phyloP scores from a whole-genome alignment of 2,797 vertebrate species.

The Enoplosus armatus region DNA sequence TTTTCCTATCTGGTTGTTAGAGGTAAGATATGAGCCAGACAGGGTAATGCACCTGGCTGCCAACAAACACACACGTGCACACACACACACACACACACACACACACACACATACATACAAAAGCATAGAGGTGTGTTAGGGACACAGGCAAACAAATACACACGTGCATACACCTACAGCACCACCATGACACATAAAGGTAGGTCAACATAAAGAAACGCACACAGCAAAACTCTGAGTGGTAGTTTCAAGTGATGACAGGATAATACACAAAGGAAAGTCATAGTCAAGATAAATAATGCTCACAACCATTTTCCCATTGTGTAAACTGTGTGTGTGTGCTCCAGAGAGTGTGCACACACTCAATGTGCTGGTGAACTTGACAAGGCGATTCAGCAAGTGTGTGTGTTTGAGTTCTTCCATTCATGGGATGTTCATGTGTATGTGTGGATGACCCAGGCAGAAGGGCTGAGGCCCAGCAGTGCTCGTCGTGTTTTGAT shows the following conservation, averaged over 20 bases:
- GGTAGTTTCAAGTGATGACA: slow-evolving; percentile 31
- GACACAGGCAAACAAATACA: slow-evolving; percentile 27
- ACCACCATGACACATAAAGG: slow-evolving; percentile 15
- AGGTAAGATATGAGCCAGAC: slow-evolving; percentile 81
- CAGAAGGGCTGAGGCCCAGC: not conserved
- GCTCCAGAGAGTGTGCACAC: not conserved
- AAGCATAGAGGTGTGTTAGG: slow-evolving; percentile 18
- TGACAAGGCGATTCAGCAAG: not conserved
- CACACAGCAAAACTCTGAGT: slow-evolving; percentile 19
- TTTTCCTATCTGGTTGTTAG: slow-evolving; percentile 81
- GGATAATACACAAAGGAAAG: slow-evolving; percentile 27
- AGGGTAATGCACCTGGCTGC: slow-evolving; percentile 70
- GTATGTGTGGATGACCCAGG: not conserved
- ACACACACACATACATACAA: slow-evolving; percentile 4
- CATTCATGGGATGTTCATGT: not conserved
- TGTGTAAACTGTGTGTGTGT: slow-evolving; percentile 25
- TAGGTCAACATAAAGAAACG: not conserved
- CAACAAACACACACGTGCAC: slow-evolving; percentile 27
- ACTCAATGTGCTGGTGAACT: not conserved
- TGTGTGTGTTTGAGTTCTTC: slow-evolving; percentile 2
- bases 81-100: slow-evolving; percentile 10
- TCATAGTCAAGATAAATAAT: slow-evolving; percentile 47
- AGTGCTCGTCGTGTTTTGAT: slow-evolving; percentile 25
- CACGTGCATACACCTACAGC: not conserved
- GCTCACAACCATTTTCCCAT: slow-evolving; percentile 18